Base-by-base conservation (phyloP, 2,888 invertebrate genomes). In the Bellardia pandia region DNA sequence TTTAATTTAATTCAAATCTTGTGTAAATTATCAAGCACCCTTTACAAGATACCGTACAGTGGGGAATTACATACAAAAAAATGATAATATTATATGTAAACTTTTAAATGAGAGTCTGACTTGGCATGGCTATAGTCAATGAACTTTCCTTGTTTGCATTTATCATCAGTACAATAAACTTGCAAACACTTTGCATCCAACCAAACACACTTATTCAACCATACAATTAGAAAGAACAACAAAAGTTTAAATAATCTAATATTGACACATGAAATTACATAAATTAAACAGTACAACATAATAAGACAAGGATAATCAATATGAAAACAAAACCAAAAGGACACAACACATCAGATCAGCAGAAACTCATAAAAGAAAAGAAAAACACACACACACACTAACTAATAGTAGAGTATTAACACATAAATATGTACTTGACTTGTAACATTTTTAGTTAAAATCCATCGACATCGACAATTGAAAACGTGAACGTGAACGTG, bases 361-460 rank as follows among this genome's bases (percentile, higher is more conserved):
- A 13, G 48, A 37, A 14, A 3, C 7, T 53, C 58, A 45, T n/a
- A 3, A 71, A 56, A 56, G 40, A n/a, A 16, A 71, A 40, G 14
- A 48, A 66, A 71, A 69, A 62, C 56, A 37, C 9, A 60, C 60
- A 81, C 78, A 40, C 72, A 69, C 72, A 86, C 77, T 30, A 37
- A 71, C 64, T 87, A 87, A 87, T 85, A 85, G 87, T 85, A 85
- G 81, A 85, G 68, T 78, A 85, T 85, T 85, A 81, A 78, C 62
- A 78, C 78, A 74, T 78, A 77, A 87, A 81, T 81, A 45, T 45
- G 45, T 45, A 69, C 64, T 51, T 58, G 45, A 80, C 33, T 62
- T n/a, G 51, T 42, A 40, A 40, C 16, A 48, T 74, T 48, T 77
- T 74, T 48, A 64, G 75, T 78, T 85, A 68, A 74, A 81, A 74